These are phyloP conservation scores for Morinoia aosen DNA, from an alignment of 2,888 invertebrate species.

Conservation along the genomic window DNA sequence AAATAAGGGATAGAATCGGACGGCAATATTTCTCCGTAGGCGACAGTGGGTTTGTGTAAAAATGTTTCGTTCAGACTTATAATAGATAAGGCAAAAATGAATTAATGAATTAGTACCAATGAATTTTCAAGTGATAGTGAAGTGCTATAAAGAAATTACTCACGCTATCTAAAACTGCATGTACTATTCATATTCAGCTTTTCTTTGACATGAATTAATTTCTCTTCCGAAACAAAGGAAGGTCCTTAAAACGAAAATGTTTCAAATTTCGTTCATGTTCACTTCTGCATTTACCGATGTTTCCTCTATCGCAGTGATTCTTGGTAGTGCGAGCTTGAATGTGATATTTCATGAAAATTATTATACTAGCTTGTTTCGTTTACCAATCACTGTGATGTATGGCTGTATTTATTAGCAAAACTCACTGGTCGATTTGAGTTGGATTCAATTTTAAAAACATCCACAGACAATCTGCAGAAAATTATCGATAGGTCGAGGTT, in stretches of 20 bases:
- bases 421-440: not conserved
- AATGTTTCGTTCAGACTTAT: too few relatives aligned
- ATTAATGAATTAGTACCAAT: not conserved
- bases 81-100: too few relatives aligned
- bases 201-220: not conserved
- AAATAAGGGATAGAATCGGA: too few relatives aligned
- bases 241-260: not conserved
- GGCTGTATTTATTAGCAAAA: not conserved
- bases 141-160: not conserved
- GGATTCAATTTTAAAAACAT: not conserved
- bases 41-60: too few relatives aligned
- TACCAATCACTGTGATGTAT: not conserved
- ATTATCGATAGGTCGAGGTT: not conserved
- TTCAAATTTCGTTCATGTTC: not conserved
- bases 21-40: too few relatives aligned
- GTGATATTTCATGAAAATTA: not conserved
- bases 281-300: not conserved
- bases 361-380: not conserved
- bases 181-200: not conserved
- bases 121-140: not conserved
- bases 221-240: too few relatives aligned
- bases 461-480: not conserved
- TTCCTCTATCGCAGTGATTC: not conserved
- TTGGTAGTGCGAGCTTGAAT: not conserved
- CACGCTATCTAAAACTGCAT: not conserved